Conservation (phyloP, 2,797 vertebrate species). For the Acestrorhynchus altus region DNA sequence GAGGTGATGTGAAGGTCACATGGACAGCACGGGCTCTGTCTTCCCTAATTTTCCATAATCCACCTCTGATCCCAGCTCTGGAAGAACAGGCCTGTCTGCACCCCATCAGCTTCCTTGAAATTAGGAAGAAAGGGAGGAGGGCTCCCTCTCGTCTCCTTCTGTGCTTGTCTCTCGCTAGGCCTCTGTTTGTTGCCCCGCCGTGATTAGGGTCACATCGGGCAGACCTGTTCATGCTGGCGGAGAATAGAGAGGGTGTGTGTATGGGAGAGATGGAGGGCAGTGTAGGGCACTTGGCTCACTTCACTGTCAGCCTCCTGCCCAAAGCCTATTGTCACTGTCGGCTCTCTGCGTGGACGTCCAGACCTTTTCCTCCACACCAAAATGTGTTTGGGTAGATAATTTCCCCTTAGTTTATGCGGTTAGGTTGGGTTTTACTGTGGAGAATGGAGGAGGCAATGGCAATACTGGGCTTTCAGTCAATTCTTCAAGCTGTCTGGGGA, state of each 20-base stretch:
- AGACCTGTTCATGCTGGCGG: slow-evolving; percentile 31
- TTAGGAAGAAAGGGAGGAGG: not conserved
- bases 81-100: slow-evolving; percentile 13
- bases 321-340: slow-evolving; percentile 11
- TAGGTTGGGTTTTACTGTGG: too few relatives aligned
- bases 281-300: slow-evolving; percentile 8
- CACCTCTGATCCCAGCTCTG: slow-evolving; percentile 37
- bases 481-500: too few relatives aligned
- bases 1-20: slow-evolving; percentile 22
- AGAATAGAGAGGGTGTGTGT: slow-evolving; percentile 14
- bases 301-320: slow-evolving; percentile 35
- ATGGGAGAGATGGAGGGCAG: slow-evolving; percentile 2
- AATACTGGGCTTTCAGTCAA: too few relatives aligned
- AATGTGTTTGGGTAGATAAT: slow-evolving; percentile 17
- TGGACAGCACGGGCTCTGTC: slow-evolving; percentile 5
- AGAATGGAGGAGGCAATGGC: too few relatives aligned
- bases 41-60: slow-evolving; percentile 36
- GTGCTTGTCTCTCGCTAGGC: slow-evolving; percentile 35
- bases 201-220: slow-evolving; percentile 60
- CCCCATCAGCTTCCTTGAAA: slow-evolving; percentile 1
- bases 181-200: slow-evolving; percentile 41
- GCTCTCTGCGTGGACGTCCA: not conserved
- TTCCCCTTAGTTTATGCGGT: not conserved
- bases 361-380: not conserved
- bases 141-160: slow-evolving; percentile 35